phyloP scores from a whole-genome alignment of 2,888 invertebrate species.

The Dynastes tityus region DNA sequence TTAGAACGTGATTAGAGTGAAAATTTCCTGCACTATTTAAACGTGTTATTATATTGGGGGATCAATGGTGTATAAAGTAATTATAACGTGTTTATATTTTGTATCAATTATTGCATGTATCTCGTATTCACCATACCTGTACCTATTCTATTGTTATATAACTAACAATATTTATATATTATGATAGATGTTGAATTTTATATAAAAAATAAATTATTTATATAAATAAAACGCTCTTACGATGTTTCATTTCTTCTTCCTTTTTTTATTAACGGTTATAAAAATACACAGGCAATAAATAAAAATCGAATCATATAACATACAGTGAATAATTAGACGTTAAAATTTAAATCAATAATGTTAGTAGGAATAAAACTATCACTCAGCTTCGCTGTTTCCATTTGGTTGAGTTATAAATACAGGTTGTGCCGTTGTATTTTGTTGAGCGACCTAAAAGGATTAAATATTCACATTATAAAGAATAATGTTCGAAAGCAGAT shows the following conservation, averaged over 20 bases:
- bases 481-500: not conserved
- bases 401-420: constrained; percentile 68
- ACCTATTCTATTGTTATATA: constrained; percentile 47
- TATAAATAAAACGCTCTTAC: constrained; percentile 17
- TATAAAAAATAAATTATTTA: constrained; percentile 51
- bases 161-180: constrained; percentile 47
- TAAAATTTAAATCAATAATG: constrained; percentile 33
- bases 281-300: constrained; percentile 46
- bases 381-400: constrained; percentile 66
- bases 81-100: constrained; percentile 57
- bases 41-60: constrained; percentile 20
- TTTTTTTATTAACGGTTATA: constrained; percentile 34
- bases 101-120: constrained; percentile 57
- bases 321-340: constrained; percentile 36
- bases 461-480: not conserved
- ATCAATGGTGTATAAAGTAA: constrained; percentile 31
- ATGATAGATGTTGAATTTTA: constrained; percentile 60
- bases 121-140: constrained; percentile 55
- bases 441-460: constrained; percentile 65
- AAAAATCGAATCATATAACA: constrained; percentile 33
- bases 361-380: constrained; percentile 26
- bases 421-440: constrained; percentile 64
- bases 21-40: constrained; percentile 18
- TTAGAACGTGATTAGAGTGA: not conserved
- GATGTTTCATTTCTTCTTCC: constrained; percentile 25